phyloP scores from a whole-genome alignment of 2,113 vertebrate species.

The Anolis carolinensis region DNA sequence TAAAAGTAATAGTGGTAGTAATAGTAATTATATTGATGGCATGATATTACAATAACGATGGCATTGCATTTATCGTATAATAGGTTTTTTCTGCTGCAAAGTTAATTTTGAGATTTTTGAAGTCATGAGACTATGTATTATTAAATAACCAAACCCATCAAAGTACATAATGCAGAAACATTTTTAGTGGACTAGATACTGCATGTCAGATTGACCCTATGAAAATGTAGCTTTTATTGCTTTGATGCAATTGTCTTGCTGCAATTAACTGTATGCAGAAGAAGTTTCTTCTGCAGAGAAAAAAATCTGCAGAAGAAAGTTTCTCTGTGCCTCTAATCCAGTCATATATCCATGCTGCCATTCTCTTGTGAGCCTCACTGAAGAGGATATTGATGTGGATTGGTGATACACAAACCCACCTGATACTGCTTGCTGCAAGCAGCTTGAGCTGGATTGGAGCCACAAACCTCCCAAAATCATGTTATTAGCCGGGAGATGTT shows the following conservation, averaged over 20 bases:
- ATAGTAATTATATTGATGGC: no score
- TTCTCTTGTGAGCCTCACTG: neutral
- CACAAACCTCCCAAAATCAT: conserved; percentile 33
- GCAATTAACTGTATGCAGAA: neutral
- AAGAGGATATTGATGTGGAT: neutral
- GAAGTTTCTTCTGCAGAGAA: neutral
- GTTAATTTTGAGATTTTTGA: conserved; percentile 35
- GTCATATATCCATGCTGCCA: neutral
- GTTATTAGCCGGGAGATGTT: conserved; percentile 51
- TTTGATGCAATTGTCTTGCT: neutral
- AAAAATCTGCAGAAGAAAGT: neutral
- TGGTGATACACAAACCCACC: neutral
- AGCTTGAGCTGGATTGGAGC: neutral
- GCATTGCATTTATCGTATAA: neutral
- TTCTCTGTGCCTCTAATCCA: neutral
- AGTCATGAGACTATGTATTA: conserved; percentile 24
- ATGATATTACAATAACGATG: no score
- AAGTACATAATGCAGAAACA: conserved; percentile 47
- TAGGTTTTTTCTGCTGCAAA: neutral
- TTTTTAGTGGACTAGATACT: conserved; percentile 50
- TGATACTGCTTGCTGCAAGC: neutral
- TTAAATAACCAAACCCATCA: conserved; percentile 42
- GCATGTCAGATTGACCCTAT: conserved; percentile 60
- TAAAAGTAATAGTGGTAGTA: no score
- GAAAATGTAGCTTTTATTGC: conserved; percentile 1